A percentile compares a stretch with the other conserved stretches of the same genome.
These are phyloP conservation scores for Leptothorax acervorum DNA, from an alignment of 2,888 invertebrate species.

Conservation along the genomic window DNA sequence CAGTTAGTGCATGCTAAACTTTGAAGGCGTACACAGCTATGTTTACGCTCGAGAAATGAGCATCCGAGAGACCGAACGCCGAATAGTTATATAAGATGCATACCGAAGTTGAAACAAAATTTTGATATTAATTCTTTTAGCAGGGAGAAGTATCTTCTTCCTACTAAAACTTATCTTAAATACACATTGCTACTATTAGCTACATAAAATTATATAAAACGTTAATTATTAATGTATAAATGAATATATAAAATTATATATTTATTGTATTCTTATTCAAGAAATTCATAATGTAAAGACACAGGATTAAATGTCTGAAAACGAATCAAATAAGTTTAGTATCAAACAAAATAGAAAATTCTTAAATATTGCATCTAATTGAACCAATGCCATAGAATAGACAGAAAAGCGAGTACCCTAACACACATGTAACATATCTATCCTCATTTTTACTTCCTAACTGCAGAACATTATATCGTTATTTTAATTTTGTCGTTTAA, in stretches of 20 bases:
- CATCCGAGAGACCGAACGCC: conserved; percentile 41
- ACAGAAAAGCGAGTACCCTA: not conserved
- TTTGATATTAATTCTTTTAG: conserved; percentile 24
- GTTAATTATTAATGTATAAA: not conserved
- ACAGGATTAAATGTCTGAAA: not conserved
- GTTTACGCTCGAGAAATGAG: conserved; percentile 52
- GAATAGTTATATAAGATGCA: conserved; percentile 33
- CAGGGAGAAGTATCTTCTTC: not conserved
- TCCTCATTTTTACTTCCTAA: not conserved
- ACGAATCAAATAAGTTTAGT: not conserved
- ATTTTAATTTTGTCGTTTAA: not conserved
- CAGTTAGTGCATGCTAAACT: conserved; percentile 56
- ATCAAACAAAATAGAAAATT: not conserved
- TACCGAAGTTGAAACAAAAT: conserved; percentile 18
- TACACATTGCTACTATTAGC: not conserved
- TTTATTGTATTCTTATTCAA: not conserved
- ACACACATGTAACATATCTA: no score
- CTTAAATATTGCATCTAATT: not conserved
- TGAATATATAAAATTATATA: not conserved
- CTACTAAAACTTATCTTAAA: not conserved
- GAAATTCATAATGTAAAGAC: not conserved
- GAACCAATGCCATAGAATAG: not conserved
- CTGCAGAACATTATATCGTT: not conserved
- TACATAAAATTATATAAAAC: not conserved
- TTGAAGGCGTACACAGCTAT: conserved; percentile 44